These are phyloP conservation scores for Corella eumyota DNA, from an alignment of 23 tunicate species.

Conservation along the genomic window DNA sequence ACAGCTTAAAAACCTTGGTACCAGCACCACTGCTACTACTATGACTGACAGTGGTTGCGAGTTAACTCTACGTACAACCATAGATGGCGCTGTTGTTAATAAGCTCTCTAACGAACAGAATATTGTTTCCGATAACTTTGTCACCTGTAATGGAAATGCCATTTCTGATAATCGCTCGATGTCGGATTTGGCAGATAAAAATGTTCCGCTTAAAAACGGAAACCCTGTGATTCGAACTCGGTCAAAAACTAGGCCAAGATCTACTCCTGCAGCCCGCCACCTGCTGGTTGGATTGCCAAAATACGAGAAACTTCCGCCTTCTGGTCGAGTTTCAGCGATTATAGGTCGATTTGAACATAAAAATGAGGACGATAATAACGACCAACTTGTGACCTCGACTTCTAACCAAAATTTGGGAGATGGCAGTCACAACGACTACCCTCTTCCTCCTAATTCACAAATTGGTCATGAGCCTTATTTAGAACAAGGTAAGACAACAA, in stretches of 20 bases:
- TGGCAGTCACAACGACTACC: no score
- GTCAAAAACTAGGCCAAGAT: slow-evolving; percentile 19
- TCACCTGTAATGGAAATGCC: neutral
- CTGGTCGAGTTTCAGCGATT: slow-evolving; percentile 66
- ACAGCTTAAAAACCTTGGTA: no score
- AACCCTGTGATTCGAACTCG: neutral
- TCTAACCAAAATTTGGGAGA: no score
- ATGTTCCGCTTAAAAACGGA: neutral
- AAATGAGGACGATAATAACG: no score
- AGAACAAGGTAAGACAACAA: no score
- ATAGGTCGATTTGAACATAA: slow-evolving; percentile 58
- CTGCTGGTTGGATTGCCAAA: slow-evolving; percentile 22
- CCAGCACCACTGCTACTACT: no score
- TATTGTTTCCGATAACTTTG: neutral
- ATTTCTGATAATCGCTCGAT: neutral
- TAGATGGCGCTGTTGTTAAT: no score
- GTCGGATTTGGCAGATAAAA: no score
- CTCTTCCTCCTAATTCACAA: no score
- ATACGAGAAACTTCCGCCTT: slow-evolving; percentile 24
- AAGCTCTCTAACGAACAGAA: neutral
- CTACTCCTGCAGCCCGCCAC: slow-evolving; percentile 14
- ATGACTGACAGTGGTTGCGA: slow-evolving; percentile 47
- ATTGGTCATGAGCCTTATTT: no score
- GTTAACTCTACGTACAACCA: slow-evolving; percentile 8
- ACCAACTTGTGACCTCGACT: no score